phyloP scores from a whole-genome alignment of 2,888 invertebrate genomes.

The Cotesia congregata region DNA sequence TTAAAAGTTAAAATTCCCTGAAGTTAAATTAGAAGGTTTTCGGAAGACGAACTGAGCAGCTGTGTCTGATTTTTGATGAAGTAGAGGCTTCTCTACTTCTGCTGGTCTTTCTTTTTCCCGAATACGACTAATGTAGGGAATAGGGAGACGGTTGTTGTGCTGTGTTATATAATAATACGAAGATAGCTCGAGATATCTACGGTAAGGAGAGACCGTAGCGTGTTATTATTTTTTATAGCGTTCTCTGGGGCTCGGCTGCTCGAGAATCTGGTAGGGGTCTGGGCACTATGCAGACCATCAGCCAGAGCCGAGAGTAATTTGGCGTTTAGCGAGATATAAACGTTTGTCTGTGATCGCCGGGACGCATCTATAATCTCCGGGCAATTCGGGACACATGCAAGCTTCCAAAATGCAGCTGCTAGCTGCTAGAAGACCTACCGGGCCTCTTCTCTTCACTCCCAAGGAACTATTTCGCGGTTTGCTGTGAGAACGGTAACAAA shows the following conservation, averaged over 20 bases:
- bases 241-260: conserved; percentile 31
- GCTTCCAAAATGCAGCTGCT: conserved; percentile 62
- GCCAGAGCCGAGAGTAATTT: conserved; percentile 61
- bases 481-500: not conserved
- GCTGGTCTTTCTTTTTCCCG: conserved; percentile 6
- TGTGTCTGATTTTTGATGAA: no score
- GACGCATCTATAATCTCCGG: conserved; percentile 67
- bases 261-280: not conserved
- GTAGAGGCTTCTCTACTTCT: conserved; percentile 14
- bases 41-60: no score
- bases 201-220: conserved; percentile 47
- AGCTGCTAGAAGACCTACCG: conserved; percentile 43
- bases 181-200: conserved; percentile 11
- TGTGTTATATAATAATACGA: not conserved
- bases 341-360: conserved; percentile 68
- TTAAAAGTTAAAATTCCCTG: no score
- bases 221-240: conserved; percentile 66
- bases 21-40: no score
- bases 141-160: not conserved
- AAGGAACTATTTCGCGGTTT: not conserved
- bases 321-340: conserved; percentile 68
- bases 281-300: not conserved
- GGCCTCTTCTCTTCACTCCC: not conserved
- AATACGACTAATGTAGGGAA: conserved; percentile 5
- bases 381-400: conserved; percentile 60